phyloP scores from a whole-genome alignment of 2,113 vertebrate genomes.

The Mesitornis unicolor region DNA sequence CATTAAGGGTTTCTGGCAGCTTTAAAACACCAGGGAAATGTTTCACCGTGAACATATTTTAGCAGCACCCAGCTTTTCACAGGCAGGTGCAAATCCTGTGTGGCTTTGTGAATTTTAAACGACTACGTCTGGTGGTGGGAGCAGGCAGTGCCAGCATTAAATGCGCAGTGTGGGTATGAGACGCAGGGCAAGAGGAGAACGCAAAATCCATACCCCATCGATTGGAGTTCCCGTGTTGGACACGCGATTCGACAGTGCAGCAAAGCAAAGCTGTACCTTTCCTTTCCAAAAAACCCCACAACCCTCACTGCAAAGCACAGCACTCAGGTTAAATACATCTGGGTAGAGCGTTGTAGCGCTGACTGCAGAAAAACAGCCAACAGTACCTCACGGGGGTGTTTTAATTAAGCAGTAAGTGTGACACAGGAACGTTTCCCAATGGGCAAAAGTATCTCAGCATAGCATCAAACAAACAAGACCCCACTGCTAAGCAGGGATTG shows the following conservation, averaged over 20 bases:
- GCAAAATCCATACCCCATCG: background rate
- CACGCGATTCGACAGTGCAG: background rate
- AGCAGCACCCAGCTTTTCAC: background rate
- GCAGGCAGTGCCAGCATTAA: background rate
- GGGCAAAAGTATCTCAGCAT: too few relatives aligned
- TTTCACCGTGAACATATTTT: fast-evolving
- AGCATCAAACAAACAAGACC: too few relatives aligned
- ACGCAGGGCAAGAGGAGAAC: background rate
- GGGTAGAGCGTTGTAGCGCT: fast-evolving
- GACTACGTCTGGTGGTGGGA: background rate
- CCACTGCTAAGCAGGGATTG: too few relatives aligned
- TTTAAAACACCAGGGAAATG: background rate
- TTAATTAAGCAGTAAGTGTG: background rate
- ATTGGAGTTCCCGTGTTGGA: background rate
- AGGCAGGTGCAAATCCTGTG: too few relatives aligned
- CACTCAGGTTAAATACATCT: fast-evolving
- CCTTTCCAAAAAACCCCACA: too few relatives aligned
- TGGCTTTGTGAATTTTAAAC: background rate
- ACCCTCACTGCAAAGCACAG: fast-evolving
- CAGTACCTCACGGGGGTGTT: background rate
- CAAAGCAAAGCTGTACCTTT: background rate
- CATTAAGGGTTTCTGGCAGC: background rate
- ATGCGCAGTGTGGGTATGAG: fast-evolving
- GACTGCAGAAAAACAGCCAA: background rate
- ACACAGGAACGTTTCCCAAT: background rate